These are phyloP conservation scores for Drosophila willistoni DNA, from an alignment of 1,140 invertebrate genomes.

Conservation along the genomic window DNA sequence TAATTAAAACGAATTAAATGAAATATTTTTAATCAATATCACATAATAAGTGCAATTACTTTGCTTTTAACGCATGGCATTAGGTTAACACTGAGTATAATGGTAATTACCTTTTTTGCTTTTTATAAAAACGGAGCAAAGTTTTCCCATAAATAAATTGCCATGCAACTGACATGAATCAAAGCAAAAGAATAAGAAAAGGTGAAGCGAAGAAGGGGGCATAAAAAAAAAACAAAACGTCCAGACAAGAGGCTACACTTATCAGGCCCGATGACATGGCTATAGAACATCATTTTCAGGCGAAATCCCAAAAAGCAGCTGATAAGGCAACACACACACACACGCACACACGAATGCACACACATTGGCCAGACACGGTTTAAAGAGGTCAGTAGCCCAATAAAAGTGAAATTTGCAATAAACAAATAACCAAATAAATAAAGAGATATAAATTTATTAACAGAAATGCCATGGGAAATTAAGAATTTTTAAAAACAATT, in stretches of 20 bases:
- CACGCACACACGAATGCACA: too few relatives aligned
- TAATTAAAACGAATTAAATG: too few relatives aligned
- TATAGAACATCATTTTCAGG: conserved; percentile 7
- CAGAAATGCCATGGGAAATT: too few relatives aligned
- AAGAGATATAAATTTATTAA: too few relatives aligned
- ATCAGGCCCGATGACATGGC: conserved; percentile 3
- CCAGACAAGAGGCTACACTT: conserved; percentile 9
- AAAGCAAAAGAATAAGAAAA: background rate
- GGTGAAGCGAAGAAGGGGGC: background rate
- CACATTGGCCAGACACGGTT: background rate
- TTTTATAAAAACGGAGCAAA: background rate
- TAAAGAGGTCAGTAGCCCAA: background rate
- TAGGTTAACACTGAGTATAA: too few relatives aligned
- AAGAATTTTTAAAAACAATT: too few relatives aligned
- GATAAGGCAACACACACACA: conserved; percentile 11
- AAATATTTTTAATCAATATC: too few relatives aligned
- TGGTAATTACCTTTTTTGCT: background rate
- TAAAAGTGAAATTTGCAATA: too few relatives aligned
- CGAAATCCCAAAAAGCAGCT: conserved; percentile 12
- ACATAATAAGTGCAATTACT: too few relatives aligned
- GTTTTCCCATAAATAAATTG: conserved; percentile 9
- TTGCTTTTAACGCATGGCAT: too few relatives aligned
- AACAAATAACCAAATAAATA: too few relatives aligned
- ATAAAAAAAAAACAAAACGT: background rate
- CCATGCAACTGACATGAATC: conserved; percentile 7